Evolutionary conservation across 2,113 vertebrate genomes (phyloP).

Genomic region (Athene cunicularia): DNA sequence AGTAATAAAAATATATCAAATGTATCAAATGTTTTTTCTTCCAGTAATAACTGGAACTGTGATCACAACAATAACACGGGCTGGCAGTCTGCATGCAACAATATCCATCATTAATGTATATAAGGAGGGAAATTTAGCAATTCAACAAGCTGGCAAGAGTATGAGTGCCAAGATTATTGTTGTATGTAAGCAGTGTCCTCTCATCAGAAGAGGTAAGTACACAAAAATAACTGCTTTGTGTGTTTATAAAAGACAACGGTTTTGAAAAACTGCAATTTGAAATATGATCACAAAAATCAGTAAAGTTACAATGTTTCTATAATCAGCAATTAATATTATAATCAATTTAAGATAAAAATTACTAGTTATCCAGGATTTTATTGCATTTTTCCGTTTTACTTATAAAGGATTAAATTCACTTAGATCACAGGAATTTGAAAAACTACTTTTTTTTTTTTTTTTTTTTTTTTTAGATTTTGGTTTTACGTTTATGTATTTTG

Average conservation of each 20-base stretch:
- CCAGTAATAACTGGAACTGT: conserved; percentile 91
- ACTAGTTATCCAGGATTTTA: not conserved
- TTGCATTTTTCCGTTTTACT: not conserved
- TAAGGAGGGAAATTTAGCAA: conserved; percentile 91
- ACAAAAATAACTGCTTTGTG: not conserved
- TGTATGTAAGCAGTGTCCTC: conserved; percentile 93
- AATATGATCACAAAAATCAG: not conserved
- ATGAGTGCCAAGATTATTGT: conserved; percentile 93
- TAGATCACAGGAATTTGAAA: not conserved
- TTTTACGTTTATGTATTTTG: not conserved
- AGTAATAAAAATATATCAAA: not conserved
- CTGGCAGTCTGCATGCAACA: conserved; percentile 88
- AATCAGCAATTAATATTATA: not conserved
- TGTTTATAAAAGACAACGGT: not conserved
- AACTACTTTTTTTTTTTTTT: not conserved
- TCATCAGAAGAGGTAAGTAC: conserved; percentile 90
- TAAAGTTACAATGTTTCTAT: not conserved
- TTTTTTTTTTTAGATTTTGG: not conserved
- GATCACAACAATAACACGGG: conserved; percentile 81
- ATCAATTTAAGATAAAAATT: not conserved
- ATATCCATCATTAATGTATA: conserved; percentile 94
- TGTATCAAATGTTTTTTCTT: not conserved
- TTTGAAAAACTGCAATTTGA: not conserved
- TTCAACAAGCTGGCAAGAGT: conserved; percentile 95
- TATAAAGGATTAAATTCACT: not conserved